Base-by-base conservation (phyloP, 2,113 vertebrate species). In the Alces alces region DNA sequence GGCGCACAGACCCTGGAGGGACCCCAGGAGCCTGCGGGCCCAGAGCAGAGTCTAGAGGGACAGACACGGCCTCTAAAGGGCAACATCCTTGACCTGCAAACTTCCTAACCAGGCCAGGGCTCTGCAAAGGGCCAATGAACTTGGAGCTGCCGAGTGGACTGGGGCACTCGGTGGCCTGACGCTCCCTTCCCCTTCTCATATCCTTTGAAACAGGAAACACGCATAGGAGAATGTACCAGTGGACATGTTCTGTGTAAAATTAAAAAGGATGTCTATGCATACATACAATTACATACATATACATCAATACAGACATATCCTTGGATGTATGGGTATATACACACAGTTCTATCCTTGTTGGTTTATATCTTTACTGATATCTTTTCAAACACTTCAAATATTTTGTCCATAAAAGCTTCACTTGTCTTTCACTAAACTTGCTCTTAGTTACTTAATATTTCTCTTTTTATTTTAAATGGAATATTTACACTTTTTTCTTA, bases 331-430 rank as follows among this genome's bases (percentile, higher is more conserved):
- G 25, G 25, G 1, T 4, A 25, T 45, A 10, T 11, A 28, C 10
- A 17, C 10, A 47, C 76, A 47, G 15, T 11, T 55, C 9, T 58
- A 11, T 61, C 15, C 64, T 5, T 76, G 3, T 39, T 76, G 87
- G 5, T 23, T 39, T 84, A 70, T 23, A 23, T 3, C 57, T 64
- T 86, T 93, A 57, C 19, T 47, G 76, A 47, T 50, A 39, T 30
- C 5, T 93, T 95, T 89, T 8, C 54, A 57, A 83, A 92, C 76
- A 78, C 4, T n/a, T 83, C 89, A 58, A 45, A 39, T 57, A 47
- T 52, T 54, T 93, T 89, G 91, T 58, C 55, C 16, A 87, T 23
- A 58, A 61, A 58, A 3, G 4, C 1, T 43, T 91, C 39, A 58
- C 2, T 14, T 50, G 25, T 85, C 79, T 87, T 85, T 79, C n/a